Evolutionary conservation across 2,888 invertebrate genomes (phyloP), one percentile per base, ranked within the genome.

Genomic region (Apamea anceps): DNA sequence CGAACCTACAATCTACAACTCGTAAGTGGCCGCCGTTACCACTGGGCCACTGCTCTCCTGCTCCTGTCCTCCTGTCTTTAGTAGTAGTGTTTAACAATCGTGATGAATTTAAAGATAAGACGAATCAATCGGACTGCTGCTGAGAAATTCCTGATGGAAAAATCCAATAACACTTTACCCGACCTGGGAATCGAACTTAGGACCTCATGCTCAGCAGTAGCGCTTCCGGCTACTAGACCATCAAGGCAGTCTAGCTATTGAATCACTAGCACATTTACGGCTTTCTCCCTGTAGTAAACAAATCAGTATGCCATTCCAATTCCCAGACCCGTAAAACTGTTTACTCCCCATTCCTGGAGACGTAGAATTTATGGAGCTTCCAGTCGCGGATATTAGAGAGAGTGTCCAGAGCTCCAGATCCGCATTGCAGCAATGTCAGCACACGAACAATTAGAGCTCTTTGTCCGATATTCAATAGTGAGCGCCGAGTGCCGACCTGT

Each of bases 381-480:
- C 74, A 75, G 80, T 37, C 66, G 70, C 66, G 75, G 80, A 77
- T 79, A 80, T 85, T 76, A 85, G 79, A 73, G 84, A 79, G 85
- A 48, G 57, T 63, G 62, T 63, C 79, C 66, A 60, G 82, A 45
- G 54, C 15, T 37, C 60, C 67, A 84, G 80, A 54, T 68, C 90
- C 87, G 92, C 91, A 92, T 89, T 92, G 90, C 91, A 89, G 90
- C 81, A 81, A 85, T 82, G 88, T 79, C 82, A 81, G 89, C 86
- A 86, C 90, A 92, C 92, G 95, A 95, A 94, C 96, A 96, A 96
- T 96, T 96, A 96, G 93, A 93, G 89, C 92, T 92, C 95, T 95
- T 96, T 96, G 96, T 96, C 94, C 95, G 88, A 95, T 96, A 95
- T 95, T 95, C 94, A 95, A 95, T 95, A 94, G 95, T 91, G 91